Base-by-base conservation (phyloP, 1,140 invertebrate species). In the Drosophila nasuta region DNA sequence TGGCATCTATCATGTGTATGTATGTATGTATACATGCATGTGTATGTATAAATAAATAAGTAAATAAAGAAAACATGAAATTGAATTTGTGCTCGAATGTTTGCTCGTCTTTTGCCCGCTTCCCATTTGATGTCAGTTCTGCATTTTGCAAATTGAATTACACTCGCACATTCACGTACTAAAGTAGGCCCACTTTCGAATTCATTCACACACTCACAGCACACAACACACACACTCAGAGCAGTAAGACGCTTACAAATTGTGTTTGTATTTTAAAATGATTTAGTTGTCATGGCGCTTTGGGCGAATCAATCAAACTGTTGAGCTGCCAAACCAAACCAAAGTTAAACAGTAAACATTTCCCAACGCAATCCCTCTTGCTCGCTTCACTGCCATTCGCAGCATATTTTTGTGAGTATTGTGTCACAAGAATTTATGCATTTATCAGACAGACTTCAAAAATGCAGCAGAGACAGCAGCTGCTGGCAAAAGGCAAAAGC, bases 271-370 rank as follows among this genome's bases (percentile, higher is more conserved):
- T 74, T 82, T 60, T 69, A 45, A 65, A 82, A 82, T 79, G 81
- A 83, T 79, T 82, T 79, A 83, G 76, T 83, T 83, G 81, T 69
- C 76, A 68, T 69, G 63, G 70, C 54, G 46, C 56, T 60, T 54
- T 49, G 13, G 38, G 52, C 75, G 48, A 82, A 79, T 82, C 81
- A 82, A 82, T 82, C 81, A 83, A 82, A 62, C 43, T 62, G 57
- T 67, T 82, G 57, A 71, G 43, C 41, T 45, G 46, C n/a, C 70
- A 43, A 45, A 58, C 59, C 73, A 6, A 43, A 25, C 20, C 20
- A 6, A 43, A 43, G 11, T 43, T 43, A 43, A 43, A 43, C 41
- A 43, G 41, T 13, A 43, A 43, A 13, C 41, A 43, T 13, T 41
- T 41, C 38, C 38, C 38, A 41, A 41, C 7, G 10, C 38, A 33